Percentiles rank a stretch among this genome's conserved stretches.
These are phyloP conservation scores for Mixornis gularis DNA, from an alignment of 2,113 vertebrate species.

Conservation along the genomic window DNA sequence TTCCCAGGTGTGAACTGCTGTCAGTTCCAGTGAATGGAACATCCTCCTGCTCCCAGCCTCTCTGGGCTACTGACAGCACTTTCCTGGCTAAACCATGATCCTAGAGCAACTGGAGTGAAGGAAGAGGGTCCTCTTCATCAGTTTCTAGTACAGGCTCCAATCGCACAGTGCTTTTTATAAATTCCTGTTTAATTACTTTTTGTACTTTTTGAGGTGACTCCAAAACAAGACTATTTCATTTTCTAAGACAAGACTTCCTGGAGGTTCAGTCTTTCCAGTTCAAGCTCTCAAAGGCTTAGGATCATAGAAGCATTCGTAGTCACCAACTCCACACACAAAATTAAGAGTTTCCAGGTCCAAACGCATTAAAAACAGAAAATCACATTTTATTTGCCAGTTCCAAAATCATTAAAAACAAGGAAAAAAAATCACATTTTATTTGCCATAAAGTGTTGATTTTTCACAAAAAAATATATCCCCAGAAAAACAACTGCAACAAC, in stretches of 20 bases:
- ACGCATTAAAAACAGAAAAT: constrained; percentile 15
- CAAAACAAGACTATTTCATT: background rate
- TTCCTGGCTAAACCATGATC: background rate
- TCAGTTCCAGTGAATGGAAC: background rate
- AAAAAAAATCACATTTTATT: constrained; percentile 18
- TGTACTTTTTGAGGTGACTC: background rate
- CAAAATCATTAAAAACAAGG: constrained; percentile 4
- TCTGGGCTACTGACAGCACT: background rate
- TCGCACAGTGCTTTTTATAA: background rate
- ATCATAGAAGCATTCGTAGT: background rate
- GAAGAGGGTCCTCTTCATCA: background rate
- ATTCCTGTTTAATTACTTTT: background rate
- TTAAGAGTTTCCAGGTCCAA: background rate
- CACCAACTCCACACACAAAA: background rate
- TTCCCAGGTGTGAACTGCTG: background rate
- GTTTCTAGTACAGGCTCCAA: background rate
- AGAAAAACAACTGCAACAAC: background rate
- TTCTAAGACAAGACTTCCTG: background rate
- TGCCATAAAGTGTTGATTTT: background rate
- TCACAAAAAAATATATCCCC: background rate
- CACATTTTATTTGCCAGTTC: background rate
- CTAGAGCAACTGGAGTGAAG: background rate
- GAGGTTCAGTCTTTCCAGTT: background rate
- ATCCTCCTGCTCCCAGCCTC: background rate
- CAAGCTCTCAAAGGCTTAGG: background rate